Conservation (phyloP, 30 jellyfish, hydroid and myxozoan species). For the Chrysaora quinquecirrha region DNA sequence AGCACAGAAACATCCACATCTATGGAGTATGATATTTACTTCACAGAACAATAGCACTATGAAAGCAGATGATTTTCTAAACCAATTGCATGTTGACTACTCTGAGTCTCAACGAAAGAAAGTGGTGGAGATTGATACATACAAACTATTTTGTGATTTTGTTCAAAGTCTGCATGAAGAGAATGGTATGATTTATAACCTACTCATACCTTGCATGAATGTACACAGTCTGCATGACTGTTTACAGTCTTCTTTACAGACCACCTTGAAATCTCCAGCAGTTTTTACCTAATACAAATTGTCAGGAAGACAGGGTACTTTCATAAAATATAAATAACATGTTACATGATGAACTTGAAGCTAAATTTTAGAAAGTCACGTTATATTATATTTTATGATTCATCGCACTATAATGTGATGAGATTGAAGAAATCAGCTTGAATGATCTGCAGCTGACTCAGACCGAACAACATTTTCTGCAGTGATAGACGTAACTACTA, state of each 20-base stretch:
- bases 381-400: neutral
- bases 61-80: neutral
- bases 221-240: no score
- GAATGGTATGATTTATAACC: no score
- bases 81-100: neutral
- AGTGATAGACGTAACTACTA: no score
- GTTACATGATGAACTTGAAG: neutral
- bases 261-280: neutral
- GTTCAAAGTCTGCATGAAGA: constrained; percentile 1
- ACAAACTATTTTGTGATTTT: constrained; percentile 18
- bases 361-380: neutral
- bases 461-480: no score
- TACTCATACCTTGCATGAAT: no score
- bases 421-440: no score
- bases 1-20: neutral
- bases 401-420: no score
- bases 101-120: neutral
- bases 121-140: neutral
- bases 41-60: neutral
- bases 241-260: neutral
- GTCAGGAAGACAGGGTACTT: neutral
- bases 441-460: no score
- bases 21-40: neutral
- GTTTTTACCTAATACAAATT: neutral
- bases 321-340: neutral